These are phyloP conservation scores for Glaucidium brasilianum DNA, from an alignment of 2,113 vertebrate species.

Conservation along the genomic window DNA sequence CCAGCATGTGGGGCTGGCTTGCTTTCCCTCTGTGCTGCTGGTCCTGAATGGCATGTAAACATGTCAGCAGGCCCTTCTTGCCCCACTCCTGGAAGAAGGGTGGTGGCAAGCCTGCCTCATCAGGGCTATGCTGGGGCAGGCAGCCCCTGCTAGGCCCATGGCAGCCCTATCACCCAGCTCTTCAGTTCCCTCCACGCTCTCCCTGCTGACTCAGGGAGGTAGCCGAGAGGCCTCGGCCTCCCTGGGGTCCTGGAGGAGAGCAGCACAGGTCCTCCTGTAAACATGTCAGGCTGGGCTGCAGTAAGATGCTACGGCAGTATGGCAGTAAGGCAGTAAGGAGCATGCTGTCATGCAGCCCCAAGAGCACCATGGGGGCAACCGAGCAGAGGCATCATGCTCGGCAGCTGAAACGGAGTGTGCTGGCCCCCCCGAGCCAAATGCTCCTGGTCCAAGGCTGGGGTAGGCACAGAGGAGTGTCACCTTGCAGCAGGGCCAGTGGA, in stretches of 20 bases:
- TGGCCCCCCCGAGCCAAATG: neutral
- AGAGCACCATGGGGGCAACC: neutral
- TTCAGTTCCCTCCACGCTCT: neutral
- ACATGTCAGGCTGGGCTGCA: slow-evolving; percentile 54
- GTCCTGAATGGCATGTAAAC: slow-evolving; percentile 10
- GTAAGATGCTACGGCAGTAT: slow-evolving; percentile 30
- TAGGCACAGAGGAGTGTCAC: neutral
- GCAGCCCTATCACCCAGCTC: neutral
- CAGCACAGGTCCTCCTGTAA: slow-evolving; percentile 44
- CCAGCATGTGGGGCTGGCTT: neutral
- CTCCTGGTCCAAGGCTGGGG: neutral
- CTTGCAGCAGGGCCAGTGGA: neutral
- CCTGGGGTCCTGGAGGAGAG: neutral
- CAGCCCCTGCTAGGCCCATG: neutral
- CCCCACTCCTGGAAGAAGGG: neutral
- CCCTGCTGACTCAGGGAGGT: accelerated
- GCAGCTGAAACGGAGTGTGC: neutral
- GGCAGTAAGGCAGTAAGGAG: slow-evolving; percentile 75
- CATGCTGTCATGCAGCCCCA: neutral
- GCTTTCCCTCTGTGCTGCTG: neutral
- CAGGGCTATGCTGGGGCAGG: neutral
- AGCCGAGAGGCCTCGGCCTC: neutral
- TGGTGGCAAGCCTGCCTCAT: neutral
- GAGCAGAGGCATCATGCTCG: neutral
- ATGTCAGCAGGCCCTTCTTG: neutral